Evolutionary conservation across 2,113 vertebrate species (phyloP), one percentile per base, ranked within the genome.

Genomic region (Ornithorhynchus anatinus): DNA sequence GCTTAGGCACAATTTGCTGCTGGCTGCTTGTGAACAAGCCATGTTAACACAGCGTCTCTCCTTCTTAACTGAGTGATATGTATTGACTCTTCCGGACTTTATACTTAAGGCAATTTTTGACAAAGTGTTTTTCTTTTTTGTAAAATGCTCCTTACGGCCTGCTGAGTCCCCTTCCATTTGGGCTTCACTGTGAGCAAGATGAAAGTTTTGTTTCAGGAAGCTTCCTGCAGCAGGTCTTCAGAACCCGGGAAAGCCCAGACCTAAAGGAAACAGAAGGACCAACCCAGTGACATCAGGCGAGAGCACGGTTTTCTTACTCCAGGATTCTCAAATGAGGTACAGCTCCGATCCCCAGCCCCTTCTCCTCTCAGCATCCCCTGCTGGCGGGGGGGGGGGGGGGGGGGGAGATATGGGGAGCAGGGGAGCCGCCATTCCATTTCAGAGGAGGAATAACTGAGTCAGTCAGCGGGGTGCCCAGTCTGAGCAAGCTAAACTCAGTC

Each of bases 1-100:
- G 90, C 89, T 72, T 94, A 94, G 92, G 93, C 93, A 94, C 93
- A 71, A 90, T 85, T 89, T 90, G 90, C 89, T 92, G 91, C 88
- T 85, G 91, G 92, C 90, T 89, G 72, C 73, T 71, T 75, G 78
- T 81, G 87, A 84, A 75, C 79, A 84, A 88, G 89, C 91, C 85
- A 84, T 81, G 83, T 81, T 67, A 56, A 73, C 76, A 59, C 33
- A 63, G 79, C 75, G 40, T 39, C 72, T 47, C 83, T 82, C 85
- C 65, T 82, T 82, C 73, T 79, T 82, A 80, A 72, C 65, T 72
- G 76, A 87, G 86, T 82, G 75, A 84, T 79, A 83, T 62, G 87
- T 86, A 79, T 70, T 42, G 58, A 82, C 65, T 84, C 82, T 75
- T 88, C 87, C 69, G 37, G 57, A 69, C 72, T 88, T 89, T 84